Percentiles rank a stretch among this genome's conserved stretches.
phyloP scores from a whole-genome alignment of 1,140 invertebrate genomes.

The Tyrophagus putrescentiae region DNA sequence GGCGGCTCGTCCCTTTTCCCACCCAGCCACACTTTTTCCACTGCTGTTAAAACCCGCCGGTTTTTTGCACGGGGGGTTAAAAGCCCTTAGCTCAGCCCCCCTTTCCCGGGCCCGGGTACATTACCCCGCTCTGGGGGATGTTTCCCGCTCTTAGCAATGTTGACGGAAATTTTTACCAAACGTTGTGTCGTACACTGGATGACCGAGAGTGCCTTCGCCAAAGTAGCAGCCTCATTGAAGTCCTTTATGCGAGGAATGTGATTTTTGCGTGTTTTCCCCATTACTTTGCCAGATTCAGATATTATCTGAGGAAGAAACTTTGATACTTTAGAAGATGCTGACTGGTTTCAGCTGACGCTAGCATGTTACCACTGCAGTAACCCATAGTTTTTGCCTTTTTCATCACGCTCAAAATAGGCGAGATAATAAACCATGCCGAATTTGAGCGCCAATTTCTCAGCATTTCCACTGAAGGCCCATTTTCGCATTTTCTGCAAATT shows the following conservation, averaged over 20 bases:
- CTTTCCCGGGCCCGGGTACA: conserved; percentile 92
- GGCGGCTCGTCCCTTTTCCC: conserved; percentile 88
- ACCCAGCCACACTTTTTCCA: conserved; percentile 92
- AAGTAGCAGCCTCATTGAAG: conserved; percentile 97
- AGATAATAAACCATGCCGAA: conserved; percentile 90
- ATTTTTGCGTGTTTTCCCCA: conserved; percentile 94
- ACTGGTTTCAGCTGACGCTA: too few relatives aligned
- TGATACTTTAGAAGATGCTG: too few relatives aligned
- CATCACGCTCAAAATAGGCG: conserved; percentile 86
- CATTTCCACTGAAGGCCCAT: conserved; percentile 69
- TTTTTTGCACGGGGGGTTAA: conserved; percentile 95
- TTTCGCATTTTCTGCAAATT: conserved; percentile 85
- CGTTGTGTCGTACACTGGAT: conserved; percentile 63
- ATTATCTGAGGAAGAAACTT: too few relatives aligned
- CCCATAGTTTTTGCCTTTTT: conserved; percentile 68
- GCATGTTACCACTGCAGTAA: conserved; percentile 91
- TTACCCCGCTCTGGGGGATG: conserved; percentile 94
- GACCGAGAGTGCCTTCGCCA: conserved; percentile 83
- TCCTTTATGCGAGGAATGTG: conserved; percentile 94
- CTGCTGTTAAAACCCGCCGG: conserved; percentile 52
- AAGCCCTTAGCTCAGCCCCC: conserved; percentile 40
- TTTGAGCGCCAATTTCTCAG: conserved; percentile 57
- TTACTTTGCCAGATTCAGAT: conserved; percentile 60
- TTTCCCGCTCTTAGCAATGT: conserved; percentile 95
- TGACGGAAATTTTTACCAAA: conserved; percentile 75